Conservation (phyloP, 1,140 invertebrate species). For the Araneus ventricosus region DNA sequence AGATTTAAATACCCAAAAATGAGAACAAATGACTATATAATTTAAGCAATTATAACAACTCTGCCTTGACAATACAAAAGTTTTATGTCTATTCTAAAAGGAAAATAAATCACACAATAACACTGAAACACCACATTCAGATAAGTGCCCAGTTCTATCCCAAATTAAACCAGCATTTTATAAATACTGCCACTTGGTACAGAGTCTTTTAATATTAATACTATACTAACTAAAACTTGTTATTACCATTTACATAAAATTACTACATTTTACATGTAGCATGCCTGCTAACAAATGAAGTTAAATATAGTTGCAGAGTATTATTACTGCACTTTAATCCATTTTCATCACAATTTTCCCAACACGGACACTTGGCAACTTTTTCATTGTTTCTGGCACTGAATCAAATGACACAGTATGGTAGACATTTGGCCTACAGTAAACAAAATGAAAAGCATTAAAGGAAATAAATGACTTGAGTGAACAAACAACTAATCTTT, state of each 20-base stretch:
- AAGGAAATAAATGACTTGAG: too few relatives aligned
- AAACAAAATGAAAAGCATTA: conserved; percentile 24
- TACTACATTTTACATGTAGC: conserved; percentile 30
- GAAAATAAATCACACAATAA: not conserved
- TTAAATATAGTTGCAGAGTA: not conserved
- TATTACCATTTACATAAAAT: conserved; percentile 34
- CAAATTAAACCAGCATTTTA: not conserved
- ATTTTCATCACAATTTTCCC: conserved; percentile 80
- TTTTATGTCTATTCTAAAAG: not conserved
- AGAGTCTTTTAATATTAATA: not conserved
- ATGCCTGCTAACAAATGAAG: not conserved
- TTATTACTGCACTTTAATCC: conserved; percentile 57
- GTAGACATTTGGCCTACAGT: conserved; percentile 79
- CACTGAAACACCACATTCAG: not conserved
- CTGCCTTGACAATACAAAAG: not conserved
- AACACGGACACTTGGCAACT: conserved; percentile 78
- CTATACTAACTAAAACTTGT: conserved; percentile 30
- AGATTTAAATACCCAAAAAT: not conserved
- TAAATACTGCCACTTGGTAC: not conserved
- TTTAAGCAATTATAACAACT: not conserved
- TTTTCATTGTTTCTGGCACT: conserved; percentile 78
- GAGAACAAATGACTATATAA: not conserved
- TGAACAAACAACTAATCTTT: too few relatives aligned
- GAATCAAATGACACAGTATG: conserved; percentile 79
- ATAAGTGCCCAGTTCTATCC: not conserved